Base-by-base conservation (phyloP, 2,888 invertebrate genomes). In the Drosophila anomalata region DNA sequence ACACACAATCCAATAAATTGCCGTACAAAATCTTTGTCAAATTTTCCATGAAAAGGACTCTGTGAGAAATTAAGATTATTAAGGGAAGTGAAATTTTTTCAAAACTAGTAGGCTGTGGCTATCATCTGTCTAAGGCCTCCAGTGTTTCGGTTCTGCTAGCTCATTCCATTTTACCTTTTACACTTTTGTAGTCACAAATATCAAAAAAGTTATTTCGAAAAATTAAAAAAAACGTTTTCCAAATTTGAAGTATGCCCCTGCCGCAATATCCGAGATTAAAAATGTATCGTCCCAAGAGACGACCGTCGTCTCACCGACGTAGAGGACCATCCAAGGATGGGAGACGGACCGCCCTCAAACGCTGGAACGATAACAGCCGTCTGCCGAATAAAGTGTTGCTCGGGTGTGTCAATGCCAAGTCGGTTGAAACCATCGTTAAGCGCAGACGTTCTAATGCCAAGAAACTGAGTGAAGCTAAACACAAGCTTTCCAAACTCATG, bases 1-100 rank as follows among this genome's bases (percentile, higher is more conserved):
- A 66, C 80, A 66, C 66, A 67, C 75, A 53, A 73, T 78, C 65
- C 75, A 53, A 73, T 78, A 84, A 87, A 29, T 29, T 29, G 29
- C 29, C 29, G 29, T 29, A 2, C 29, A 57, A 78, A 76, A 79
- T 79, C 65, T 68, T 66, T 85, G 81, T 71, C 83, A 88, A 82
- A 82, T 88, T 83, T 77, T 50, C 60, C 71, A 33, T 12, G n/a
- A 36, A 36, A 36, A 36, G 36, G 12, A 33, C 33, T 68, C 69
- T 63, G 73, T 72, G 68, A 69, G 50, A 74, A 82, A 86, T 79
- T 73, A 57, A 79, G 59, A 77, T 83, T 83, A 75, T 55, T 53
- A 41, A 26, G 52, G 41, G 14, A 50, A 39, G 33, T 36, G 17
- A 52, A 36, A 57, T 46, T 8, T 2, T 2, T 17, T 24, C 11